Evolutionary conservation across 2,797 vertebrate genomes (phyloP).

Genomic region (Mus spretus): DNA sequence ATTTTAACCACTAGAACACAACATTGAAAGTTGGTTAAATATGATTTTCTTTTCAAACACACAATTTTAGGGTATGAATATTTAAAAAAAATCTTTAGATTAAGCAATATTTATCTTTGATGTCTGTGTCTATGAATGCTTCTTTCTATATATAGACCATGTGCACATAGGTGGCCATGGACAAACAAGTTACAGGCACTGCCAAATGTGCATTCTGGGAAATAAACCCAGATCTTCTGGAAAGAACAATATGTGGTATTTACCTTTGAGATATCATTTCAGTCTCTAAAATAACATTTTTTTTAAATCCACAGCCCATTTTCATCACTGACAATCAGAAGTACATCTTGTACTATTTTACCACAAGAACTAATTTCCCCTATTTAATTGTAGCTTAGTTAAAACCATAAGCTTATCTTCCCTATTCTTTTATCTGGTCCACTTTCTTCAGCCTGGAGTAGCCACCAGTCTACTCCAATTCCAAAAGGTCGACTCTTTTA

Average conservation of each 20-base stretch:
- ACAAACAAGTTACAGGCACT: neutral
- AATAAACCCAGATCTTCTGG: neutral
- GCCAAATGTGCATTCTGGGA: neutral
- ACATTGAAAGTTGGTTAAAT: too few species aligned
- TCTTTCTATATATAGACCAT: neutral
- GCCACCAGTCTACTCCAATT: too few species aligned
- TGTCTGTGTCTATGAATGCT: neutral
- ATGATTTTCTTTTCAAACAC: too few species aligned
- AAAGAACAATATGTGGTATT: neutral
- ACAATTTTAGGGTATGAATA: neutral
- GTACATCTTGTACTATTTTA: neutral
- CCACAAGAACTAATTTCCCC: neutral
- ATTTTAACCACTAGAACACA: neutral
- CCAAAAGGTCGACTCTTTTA: too few species aligned
- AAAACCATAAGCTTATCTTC: too few species aligned
- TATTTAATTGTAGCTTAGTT: neutral
- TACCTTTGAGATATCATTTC: neutral
- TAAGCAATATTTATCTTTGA: neutral
- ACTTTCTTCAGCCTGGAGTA: too few species aligned
- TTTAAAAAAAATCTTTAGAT: neutral
- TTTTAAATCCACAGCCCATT: too few species aligned
- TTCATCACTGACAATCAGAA: neutral
- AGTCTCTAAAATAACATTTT: neutral
- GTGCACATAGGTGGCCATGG: neutral
- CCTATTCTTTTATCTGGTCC: too few species aligned